A percentile compares a stretch with the other conserved stretches of the same genome.
phyloP scores from a whole-genome alignment of 2,797 vertebrate genomes.

The Ceryle rudis region DNA sequence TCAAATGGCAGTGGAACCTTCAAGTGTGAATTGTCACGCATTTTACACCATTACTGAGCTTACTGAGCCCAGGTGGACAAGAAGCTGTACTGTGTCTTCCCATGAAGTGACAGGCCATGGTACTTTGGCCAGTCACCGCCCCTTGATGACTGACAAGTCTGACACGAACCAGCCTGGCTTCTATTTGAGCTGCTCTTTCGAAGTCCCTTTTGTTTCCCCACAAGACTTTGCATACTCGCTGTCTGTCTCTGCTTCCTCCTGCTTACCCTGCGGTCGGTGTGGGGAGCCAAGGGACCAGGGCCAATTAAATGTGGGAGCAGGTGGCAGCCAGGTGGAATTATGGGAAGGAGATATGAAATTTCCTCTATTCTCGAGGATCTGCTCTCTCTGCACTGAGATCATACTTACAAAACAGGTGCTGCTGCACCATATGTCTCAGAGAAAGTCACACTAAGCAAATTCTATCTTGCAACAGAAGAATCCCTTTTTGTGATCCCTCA shows the following conservation, averaged over 20 bases:
- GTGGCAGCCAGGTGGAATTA: constrained; percentile 86
- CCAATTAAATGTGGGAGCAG: constrained; percentile 86
- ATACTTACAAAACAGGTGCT: constrained; percentile 76
- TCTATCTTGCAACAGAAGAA: constrained; percentile 11
- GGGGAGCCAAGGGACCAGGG: constrained; percentile 68
- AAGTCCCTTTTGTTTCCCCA: constrained; percentile 58
- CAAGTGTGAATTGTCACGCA: neutral
- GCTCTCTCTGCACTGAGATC: constrained; percentile 64
- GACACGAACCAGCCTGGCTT: constrained; percentile 4
- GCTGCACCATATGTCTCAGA: constrained; percentile 71
- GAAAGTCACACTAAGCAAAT: constrained; percentile 54
- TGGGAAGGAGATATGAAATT: constrained; percentile 69
- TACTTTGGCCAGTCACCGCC: neutral
- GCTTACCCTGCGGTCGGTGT: constrained; percentile 30
- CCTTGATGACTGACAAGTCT: neutral
- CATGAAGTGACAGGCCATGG: neutral
- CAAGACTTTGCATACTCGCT: constrained; percentile 44
- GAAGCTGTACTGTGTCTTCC: neutral
- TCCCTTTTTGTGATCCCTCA: neutral
- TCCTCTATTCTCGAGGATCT: constrained; percentile 71
- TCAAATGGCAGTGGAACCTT: neutral
- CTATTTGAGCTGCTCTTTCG: constrained; percentile 36
- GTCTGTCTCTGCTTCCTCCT: constrained; percentile 57
- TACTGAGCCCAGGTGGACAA: neutral
- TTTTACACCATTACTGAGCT: neutral